Evolutionary conservation across 2,888 invertebrate species (phyloP).

Genomic region (Adelognathus sp.): DNA sequence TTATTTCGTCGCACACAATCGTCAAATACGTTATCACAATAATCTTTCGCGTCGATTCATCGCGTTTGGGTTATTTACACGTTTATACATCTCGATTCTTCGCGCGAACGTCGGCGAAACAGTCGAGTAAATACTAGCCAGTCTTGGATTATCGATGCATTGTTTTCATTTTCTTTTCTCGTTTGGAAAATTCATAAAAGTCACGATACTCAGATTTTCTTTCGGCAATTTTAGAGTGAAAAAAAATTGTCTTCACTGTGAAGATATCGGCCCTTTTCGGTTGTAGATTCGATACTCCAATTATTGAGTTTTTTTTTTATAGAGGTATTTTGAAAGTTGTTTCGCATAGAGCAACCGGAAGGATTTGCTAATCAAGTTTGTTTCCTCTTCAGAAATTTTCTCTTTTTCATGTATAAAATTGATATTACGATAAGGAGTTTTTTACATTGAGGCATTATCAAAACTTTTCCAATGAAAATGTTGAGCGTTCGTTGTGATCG

Average conservation of each 20-base stretch:
- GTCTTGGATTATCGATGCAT: constrained; percentile 43
- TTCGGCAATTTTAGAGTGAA: background rate
- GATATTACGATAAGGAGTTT: too few species aligned
- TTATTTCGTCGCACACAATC: constrained; percentile 31
- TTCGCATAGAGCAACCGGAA: too few species aligned
- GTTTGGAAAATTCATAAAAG: background rate
- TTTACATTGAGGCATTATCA: too few species aligned
- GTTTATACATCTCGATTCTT: constrained; percentile 44
- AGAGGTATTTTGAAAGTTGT: too few species aligned
- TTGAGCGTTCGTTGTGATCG: too few species aligned
- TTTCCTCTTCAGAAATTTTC: too few species aligned
- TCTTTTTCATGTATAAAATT: background rate
- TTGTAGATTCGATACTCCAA: too few species aligned
- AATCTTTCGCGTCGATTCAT: constrained; percentile 25
- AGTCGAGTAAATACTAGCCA: constrained; percentile 51
- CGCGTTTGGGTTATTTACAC: constrained; percentile 42
- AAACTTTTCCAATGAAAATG: too few species aligned
- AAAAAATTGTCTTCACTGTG: background rate
- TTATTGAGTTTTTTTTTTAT: too few species aligned
- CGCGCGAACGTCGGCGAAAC: constrained; percentile 11
- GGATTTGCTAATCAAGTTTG: too few species aligned
- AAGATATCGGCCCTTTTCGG: too few species aligned
- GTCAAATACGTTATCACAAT: constrained; percentile 13
- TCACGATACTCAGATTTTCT: too few species aligned
- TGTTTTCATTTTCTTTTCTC: background rate